Conservation (phyloP, 2,113 vertebrate genomes). For the Centropus bengalensis region DNA sequence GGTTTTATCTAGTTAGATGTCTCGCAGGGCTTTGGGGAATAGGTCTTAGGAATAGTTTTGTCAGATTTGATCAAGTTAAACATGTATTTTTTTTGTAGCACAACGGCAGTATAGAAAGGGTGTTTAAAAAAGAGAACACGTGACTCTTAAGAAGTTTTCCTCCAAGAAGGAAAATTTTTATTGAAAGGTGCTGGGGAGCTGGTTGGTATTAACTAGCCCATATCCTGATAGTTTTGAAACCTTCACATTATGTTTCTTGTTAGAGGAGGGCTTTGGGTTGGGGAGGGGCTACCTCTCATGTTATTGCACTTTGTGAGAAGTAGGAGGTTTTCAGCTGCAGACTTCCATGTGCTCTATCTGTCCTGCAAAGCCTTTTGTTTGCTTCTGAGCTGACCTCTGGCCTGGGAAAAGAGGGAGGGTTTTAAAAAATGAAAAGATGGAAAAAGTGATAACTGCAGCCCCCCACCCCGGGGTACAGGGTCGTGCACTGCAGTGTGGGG, state of each 20-base stretch:
- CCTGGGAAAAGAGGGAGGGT: not conserved
- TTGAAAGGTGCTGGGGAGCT: not conserved
- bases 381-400: not conserved
- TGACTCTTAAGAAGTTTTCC: not conserved
- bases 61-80: not conserved
- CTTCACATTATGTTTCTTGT: not conserved
- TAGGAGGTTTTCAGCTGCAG: not conserved
- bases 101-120: not conserved
- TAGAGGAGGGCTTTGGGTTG: not conserved
- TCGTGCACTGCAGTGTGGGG: not conserved
- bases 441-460: not conserved
- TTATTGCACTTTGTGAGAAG: not conserved
- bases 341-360: not conserved
- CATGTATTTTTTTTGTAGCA: not conserved
- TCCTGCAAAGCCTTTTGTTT: not conserved
- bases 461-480: not conserved
- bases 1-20: not conserved
- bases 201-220: not conserved
- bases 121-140: not conserved
- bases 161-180: not conserved
- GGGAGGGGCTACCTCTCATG: not conserved
- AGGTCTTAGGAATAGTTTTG: not conserved
- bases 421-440: not conserved
- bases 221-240: not conserved
- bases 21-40: conserved; percentile 3